Evolutionary conservation across 2,888 invertebrate species (phyloP), one percentile per base, ranked within the genome.

Genomic region (Thereva unica): DNA sequence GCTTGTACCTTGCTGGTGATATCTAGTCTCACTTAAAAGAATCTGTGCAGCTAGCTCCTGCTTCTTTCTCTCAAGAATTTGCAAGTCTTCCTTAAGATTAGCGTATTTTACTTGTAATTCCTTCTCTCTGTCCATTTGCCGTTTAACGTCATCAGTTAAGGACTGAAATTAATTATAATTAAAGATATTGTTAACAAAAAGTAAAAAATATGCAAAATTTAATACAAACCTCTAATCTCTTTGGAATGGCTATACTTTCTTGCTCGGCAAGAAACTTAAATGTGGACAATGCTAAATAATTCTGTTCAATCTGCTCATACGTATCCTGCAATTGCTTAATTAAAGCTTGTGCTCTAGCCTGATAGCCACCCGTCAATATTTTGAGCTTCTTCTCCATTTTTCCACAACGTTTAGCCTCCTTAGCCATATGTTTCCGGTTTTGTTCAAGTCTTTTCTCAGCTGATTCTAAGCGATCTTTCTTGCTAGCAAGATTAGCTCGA

Each of bases 301-400:
- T 89, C 76, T 95, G 93, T 76, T 99, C 97, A 59, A 92, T 88
- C 78, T 97, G 95, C 71, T 95, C 94, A 75, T 89, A 89, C 10
- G 94, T 82, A 76, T 94, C 94, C 74, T 91, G 89, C 70, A 92
- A 84, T 77, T 95, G 95, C 80, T 97, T 96, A 34, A 92, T 86
- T 34, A 97, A 82, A 1, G 90, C 90, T 74, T 95, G 94, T 1
- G 93, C 90, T 55, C 90, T 84, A 0, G 87, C 78, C 69, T 93
- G 92, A 82, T 95, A 95, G 6, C 95, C 94, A 6, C 92, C 97
- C 4, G 97, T 91, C n/a, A 98, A 84, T 66, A 98, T 92, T 81
- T 96, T 91, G 37, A 99, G 82, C 82, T 97, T 98, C 81, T 97
- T 98, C 80, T 99, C 99, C 85, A 97, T 90, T 82, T 97, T 99